Conservation (phyloP, 2,888 invertebrate species). For the Trissonchulus latispiculum region DNA sequence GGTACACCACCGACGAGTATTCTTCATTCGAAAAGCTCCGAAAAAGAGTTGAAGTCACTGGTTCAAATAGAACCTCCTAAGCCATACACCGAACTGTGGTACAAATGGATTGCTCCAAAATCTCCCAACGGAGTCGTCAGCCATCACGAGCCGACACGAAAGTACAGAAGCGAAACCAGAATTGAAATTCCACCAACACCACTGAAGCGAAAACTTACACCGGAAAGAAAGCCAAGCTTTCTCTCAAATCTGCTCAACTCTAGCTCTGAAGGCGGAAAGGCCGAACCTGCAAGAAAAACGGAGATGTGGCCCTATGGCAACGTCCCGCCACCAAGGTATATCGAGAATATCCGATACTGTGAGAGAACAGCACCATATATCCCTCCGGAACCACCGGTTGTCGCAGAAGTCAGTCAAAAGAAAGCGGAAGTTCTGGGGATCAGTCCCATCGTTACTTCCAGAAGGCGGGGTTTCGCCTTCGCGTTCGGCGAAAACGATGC, state of each 20-base stretch:
- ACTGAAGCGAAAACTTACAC: background rate
- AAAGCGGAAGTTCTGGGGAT: background rate
- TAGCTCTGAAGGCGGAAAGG: background rate
- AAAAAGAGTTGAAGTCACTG: background rate
- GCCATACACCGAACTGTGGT: background rate
- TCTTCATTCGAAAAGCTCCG: too few relatives aligned
- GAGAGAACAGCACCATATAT: too few relatives aligned
- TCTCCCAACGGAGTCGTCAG: background rate
- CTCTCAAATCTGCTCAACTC: background rate
- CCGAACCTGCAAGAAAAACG: background rate
- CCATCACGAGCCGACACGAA: background rate
- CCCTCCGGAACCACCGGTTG: background rate
- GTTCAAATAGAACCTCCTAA: background rate
- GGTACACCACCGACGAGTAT: too few relatives aligned
- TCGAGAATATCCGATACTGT: background rate
- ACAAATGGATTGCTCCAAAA: background rate
- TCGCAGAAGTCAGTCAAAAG: background rate
- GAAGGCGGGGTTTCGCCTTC: background rate
- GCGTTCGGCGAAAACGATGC: background rate
- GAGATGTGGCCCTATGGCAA: background rate
- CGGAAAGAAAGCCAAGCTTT: background rate
- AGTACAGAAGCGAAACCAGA: background rate
- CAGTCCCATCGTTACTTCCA: background rate
- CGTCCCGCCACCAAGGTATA: background rate
- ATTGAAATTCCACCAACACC: background rate